Base-by-base conservation (phyloP, 2,113 vertebrate species). In the Garra rufa region DNA sequence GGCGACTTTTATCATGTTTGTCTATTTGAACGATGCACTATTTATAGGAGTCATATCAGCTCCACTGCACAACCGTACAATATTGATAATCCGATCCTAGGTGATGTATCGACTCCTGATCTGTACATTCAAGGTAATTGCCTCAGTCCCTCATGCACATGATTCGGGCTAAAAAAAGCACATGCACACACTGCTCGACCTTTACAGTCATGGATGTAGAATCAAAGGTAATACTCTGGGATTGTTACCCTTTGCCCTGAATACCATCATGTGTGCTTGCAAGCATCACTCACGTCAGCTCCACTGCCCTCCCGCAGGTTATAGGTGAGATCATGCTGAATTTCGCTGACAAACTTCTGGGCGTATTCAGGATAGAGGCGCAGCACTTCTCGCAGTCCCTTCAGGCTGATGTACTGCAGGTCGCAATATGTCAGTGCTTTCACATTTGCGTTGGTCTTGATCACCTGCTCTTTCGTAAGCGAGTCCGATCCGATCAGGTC, bases 301-400 rank as follows among this genome's bases (percentile, higher is more conserved):
- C 92, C 91, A 73, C 95, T 93, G 41, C 95, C 95, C 83, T 95
- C 94, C 10, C 95, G 87, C 85, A 96, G 93, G 83, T 96, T 96
- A 92, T 96, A 96, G 34, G 95, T 96, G 86, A 96, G 94, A 91
- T 96, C 95, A n/a, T 95, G 95, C 79, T 96, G 95, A 19, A 96
- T 96, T 87, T 96, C 95, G 2, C 92, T 92, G 91, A 95, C 87
- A 85, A 96, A 96, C 92, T 95, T 95, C 88, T 95, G 94, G 28
- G 95, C 92, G 75, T 96, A 96, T 86, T 96, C 95, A 0, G 95
- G 94, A 85, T 96, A 96, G 24, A 96, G 94, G 1, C 94, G 90
- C 26, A 96, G 93, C 2, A 96, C 95, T 89, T 96, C 95, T 0
- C 94, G 89, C 41, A 96, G 92, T 1, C 95, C 95, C 88, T 95